phyloP scores from a whole-genome alignment of 2,888 invertebrate genomes.

The Erebia palarica region DNA sequence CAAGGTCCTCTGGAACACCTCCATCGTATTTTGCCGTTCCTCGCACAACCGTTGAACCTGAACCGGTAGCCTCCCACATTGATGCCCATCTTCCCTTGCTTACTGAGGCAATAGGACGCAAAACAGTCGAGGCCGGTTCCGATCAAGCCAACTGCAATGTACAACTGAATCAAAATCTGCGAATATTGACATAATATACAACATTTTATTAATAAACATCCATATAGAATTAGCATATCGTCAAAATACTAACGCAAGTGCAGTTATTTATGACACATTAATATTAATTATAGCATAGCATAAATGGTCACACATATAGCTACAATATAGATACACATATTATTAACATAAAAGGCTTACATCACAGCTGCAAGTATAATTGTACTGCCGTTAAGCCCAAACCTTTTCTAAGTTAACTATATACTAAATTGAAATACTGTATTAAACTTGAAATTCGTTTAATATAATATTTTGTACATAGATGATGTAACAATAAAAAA shows the following conservation, averaged over 20 bases:
- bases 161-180: conserved; percentile 21
- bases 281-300: too few species aligned
- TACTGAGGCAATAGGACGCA: conserved; percentile 77
- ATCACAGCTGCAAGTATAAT: background rate
- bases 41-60: conserved; percentile 74
- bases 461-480: background rate
- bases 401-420: background rate
- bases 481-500: background rate
- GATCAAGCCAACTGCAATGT: conserved; percentile 60
- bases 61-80: conserved; percentile 76
- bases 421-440: background rate
- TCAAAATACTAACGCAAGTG: background rate
- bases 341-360: too few species aligned
- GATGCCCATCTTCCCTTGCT: conserved; percentile 79
- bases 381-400: background rate
- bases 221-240: background rate
- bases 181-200: background rate
- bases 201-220: background rate
- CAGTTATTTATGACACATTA: too few species aligned
- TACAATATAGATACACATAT: too few species aligned
- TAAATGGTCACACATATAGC: too few species aligned
- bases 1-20: conserved; percentile 74
- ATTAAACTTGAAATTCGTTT: background rate
- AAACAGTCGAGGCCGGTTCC: conserved; percentile 70
- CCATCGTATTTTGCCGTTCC: conserved; percentile 77